Evolutionary conservation across 2,888 invertebrate genomes (phyloP).

Genomic region (Iphiclides podalirius): DNA sequence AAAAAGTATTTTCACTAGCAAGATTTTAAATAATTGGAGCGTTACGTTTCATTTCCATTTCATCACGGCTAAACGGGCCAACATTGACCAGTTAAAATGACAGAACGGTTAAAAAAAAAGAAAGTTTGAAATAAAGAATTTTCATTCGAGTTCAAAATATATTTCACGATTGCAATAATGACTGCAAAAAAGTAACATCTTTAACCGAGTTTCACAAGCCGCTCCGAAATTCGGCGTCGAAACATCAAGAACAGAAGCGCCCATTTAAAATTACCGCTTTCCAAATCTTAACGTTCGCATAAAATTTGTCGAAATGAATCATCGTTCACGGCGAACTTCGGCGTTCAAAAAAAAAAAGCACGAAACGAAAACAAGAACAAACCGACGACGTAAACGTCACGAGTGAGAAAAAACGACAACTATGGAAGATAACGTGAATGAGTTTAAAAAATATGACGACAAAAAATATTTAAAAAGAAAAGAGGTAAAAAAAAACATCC

Average conservation of each 20-base stretch:
- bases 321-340: background rate
- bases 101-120: no score
- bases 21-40: background rate
- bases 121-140: no score
- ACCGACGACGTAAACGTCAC: conserved; percentile 19
- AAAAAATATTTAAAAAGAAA: conserved; percentile 9
- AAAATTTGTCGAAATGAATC: background rate
- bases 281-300: background rate
- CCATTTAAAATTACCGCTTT: no score
- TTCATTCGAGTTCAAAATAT: background rate
- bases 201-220: background rate
- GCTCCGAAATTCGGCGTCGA: background rate
- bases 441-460: conserved; percentile 31
- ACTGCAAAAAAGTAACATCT: background rate
- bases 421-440: conserved; percentile 33
- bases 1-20: background rate
- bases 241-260: background rate
- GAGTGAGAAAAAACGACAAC: conserved; percentile 24
- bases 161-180: background rate
- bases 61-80: background rate
- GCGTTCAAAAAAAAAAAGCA: conserved; percentile 7
- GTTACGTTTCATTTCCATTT: background rate
- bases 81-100: background rate
- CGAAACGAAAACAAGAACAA: background rate
- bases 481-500: conserved; percentile 41